Conservation (phyloP, 2,797 vertebrate species). For the Triplophysa yarkandensis region DNA sequence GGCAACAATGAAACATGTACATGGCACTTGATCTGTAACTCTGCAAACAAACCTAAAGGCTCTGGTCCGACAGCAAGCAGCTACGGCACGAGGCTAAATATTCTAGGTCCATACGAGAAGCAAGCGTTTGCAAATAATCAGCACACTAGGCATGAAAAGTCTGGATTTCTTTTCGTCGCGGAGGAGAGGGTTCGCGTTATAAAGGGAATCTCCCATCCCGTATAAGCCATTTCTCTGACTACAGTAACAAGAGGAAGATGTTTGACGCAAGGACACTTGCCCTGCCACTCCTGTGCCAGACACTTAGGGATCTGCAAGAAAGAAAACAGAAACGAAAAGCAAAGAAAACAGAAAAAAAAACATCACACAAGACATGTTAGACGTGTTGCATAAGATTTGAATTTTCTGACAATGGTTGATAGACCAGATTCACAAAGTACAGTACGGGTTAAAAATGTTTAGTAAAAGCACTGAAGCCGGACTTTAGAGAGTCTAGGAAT, state of each 20-base stretch:
- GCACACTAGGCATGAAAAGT: constrained; percentile 44
- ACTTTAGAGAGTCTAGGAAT: background rate
- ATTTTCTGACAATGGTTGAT: constrained; percentile 33
- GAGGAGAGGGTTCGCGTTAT: constrained; percentile 50
- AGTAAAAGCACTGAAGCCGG: background rate
- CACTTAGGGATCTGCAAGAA: constrained; percentile 85
- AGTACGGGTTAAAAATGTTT: constrained; percentile 20
- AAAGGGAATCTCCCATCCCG: constrained; percentile 58
- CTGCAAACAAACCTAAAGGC: constrained; percentile 47
- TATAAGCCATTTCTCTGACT: constrained; percentile 60
- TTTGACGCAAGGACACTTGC: constrained; percentile 69
- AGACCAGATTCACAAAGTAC: constrained; percentile 17
- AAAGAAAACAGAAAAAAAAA: constrained; percentile 63
- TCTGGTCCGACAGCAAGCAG: constrained; percentile 53
- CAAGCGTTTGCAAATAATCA: constrained; percentile 56
- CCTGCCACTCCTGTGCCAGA: constrained; percentile 76
- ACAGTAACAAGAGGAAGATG: constrained; percentile 61
- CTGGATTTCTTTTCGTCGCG: constrained; percentile 30
- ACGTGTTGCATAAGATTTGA: constrained; percentile 37
- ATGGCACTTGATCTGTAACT: constrained; percentile 34
- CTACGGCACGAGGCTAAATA: constrained; percentile 51
- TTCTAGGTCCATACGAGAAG: constrained; percentile 54
- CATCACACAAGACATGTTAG: constrained; percentile 60
- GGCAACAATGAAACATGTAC: constrained; percentile 39
- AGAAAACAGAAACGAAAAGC: constrained; percentile 68